Base-by-base conservation (phyloP, 2,797 vertebrate genomes). In the Pseudochirops cupreus region DNA sequence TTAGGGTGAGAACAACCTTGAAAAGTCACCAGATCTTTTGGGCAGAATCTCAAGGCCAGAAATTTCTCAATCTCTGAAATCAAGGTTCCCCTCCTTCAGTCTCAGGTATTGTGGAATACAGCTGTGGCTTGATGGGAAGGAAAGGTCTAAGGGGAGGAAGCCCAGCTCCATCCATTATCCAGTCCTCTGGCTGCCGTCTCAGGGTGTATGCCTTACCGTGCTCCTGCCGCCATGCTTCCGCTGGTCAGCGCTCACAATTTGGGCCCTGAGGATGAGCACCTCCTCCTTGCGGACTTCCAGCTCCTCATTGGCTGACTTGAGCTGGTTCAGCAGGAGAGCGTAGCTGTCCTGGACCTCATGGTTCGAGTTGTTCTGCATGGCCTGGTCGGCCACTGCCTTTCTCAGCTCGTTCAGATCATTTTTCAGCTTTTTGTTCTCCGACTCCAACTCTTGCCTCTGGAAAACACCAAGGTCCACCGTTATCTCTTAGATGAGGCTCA, bases 211-310 rank as follows among this genome's bases (percentile, higher is more conserved):
- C 74, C 3, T 97, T 96, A 98, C 98, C 91, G 95, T 94, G 87
- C 94, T 98, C 90, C 98, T 97, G 55, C 97, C 98, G 0, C 87
- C 93, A 7, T 99, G 99, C 14, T 98, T 98, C 56, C 98, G 98
- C 97, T 99, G 99, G 28, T 99, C 98, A 0, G 98, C 92, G 92
- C 99, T 99, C 97, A 99, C 98, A 0, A 99, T 99, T 98, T 99
- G 99, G 0, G 99, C 98, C 98, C 99, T 99, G 50, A 99, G 99
- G 95, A 99, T 99, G 4, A 99, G 99, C 21, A 99, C 99, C 94
- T 99, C 99, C 97, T 99, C 99, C 96, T 99, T 99, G 92, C 99
- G 99, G 50, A 99, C 99, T 31, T 99, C 99, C 82, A 99, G 98
- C 98, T 99, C 99, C 98, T 99, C 99, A 0, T 97, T 99, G 98